Percentiles rank a stretch among this genome's conserved stretches.
Conservation (phyloP, 1,140 invertebrate species). For the Portunus trituberculatus region DNA sequence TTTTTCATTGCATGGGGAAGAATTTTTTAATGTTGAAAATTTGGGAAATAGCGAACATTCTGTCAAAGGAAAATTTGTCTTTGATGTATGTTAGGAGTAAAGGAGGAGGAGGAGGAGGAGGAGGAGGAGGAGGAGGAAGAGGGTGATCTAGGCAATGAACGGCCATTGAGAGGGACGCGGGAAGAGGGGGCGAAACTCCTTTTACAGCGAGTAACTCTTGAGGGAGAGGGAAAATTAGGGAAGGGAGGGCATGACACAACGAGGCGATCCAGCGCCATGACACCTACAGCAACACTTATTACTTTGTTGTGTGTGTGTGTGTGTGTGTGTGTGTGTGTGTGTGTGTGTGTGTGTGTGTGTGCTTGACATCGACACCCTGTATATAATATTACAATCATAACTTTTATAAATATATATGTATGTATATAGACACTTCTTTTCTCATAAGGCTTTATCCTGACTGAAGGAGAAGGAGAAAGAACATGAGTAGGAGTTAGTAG, state of each 20-base stretch:
- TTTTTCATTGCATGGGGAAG: too few relatives aligned
- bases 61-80: too few relatives aligned
- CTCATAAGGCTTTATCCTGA: slow-evolving; percentile 9
- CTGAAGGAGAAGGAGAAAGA: not conserved
- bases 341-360: not conserved
- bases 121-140: too few relatives aligned
- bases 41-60: too few relatives aligned
- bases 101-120: too few relatives aligned
- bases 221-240: not conserved
- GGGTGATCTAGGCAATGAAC: too few relatives aligned
- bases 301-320: not conserved
- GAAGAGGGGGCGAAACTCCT: not conserved
- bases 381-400: slow-evolving; percentile 16
- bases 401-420: slow-evolving; percentile 52
- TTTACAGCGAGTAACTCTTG: too few relatives aligned
- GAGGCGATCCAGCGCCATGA: not conserved
- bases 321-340: not conserved
- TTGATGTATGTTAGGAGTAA: too few relatives aligned
- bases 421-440: slow-evolving; percentile 52
- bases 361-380: not conserved
- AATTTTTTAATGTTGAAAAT: too few relatives aligned
- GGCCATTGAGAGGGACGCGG: not conserved
- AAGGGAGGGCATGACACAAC: not conserved
- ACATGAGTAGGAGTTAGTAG: too few relatives aligned
- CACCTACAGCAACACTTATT: not conserved